A percentile compares a stretch with the other conserved stretches of the same genome.
phyloP scores from a whole-genome alignment of 2,113 vertebrate species.

The Galeopterus variegatus region DNA sequence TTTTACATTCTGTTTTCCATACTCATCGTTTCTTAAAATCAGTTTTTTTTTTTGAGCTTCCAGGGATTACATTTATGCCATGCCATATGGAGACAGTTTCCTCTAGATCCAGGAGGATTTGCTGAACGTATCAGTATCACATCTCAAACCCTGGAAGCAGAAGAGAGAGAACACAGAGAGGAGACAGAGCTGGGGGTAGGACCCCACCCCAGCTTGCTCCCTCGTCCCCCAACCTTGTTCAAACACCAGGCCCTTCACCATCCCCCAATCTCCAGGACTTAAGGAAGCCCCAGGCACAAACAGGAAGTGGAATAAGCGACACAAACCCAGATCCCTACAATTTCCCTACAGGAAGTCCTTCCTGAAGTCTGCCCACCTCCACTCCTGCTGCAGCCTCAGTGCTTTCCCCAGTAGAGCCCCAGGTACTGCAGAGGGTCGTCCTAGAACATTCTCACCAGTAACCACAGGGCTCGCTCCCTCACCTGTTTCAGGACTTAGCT shows the following conservation, averaged over 20 bases:
- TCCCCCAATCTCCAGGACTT: not conserved
- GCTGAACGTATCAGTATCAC: not conserved
- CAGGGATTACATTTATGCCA: too few relatives aligned
- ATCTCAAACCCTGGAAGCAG: not conserved
- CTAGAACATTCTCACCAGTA: not conserved
- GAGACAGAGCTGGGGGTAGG: not conserved
- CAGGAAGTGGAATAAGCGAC: not conserved
- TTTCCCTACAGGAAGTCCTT: not conserved
- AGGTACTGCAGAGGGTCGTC: not conserved
- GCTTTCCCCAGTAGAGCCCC: not conserved
- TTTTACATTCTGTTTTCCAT: too few relatives aligned
- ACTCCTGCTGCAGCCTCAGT: not conserved
- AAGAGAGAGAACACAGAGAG: not conserved
- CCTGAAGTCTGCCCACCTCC: not conserved
- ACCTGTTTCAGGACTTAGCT: not conserved
- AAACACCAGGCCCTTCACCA: not conserved
- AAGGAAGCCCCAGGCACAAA: not conserved
- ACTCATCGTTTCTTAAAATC: too few relatives aligned
- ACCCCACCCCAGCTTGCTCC: not conserved
- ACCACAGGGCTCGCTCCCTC: not conserved
- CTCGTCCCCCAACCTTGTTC: not conserved
- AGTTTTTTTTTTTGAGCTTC: too few relatives aligned
- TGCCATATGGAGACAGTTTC: too few relatives aligned
- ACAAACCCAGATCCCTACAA: not conserved
- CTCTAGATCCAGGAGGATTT: too few relatives aligned